phyloP scores from a whole-genome alignment of 1,140 invertebrate genomes.

The Papilio machaon region DNA sequence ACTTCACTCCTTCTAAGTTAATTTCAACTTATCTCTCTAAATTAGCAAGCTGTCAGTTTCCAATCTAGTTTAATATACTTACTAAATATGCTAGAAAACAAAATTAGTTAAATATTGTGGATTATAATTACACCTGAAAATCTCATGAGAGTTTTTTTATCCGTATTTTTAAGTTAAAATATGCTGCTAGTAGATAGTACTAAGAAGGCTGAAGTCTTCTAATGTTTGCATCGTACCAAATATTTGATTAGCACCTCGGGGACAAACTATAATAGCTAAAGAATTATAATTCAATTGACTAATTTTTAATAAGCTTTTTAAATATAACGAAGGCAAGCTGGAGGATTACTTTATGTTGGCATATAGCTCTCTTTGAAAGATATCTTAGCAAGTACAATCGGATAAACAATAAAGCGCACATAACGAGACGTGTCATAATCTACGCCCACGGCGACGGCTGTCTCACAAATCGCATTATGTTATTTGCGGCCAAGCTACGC shows the following conservation, averaged over 20 bases:
- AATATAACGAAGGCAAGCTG: background rate
- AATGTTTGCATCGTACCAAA: no score
- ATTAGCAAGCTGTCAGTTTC: background rate
- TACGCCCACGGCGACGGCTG: slow-evolving; percentile 55
- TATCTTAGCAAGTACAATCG: slow-evolving; percentile 31
- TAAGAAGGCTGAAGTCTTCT: no score
- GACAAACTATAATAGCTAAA: no score
- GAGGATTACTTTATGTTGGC: background rate
- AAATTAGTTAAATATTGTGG: no score
- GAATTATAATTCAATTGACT: no score
- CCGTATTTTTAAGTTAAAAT: no score
- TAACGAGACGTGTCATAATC: slow-evolving; percentile 68
- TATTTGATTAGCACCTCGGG: no score
- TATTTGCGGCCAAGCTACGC: slow-evolving; percentile 49
- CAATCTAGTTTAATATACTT: background rate
- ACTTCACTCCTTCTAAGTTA: slow-evolving; percentile 40
- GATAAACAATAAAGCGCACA: slow-evolving; percentile 59
- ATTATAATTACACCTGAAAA: no score
- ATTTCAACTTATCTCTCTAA: slow-evolving; percentile 40
- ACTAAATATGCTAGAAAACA: background rate
- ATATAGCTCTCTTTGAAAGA: background rate
- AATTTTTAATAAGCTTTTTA: background rate
- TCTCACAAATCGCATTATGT: slow-evolving; percentile 63
- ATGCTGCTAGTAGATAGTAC: no score
- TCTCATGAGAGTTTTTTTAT: no score